Evolutionary conservation across 2,113 vertebrate species (phyloP).

Genomic region (Sylvietta virens): DNA sequence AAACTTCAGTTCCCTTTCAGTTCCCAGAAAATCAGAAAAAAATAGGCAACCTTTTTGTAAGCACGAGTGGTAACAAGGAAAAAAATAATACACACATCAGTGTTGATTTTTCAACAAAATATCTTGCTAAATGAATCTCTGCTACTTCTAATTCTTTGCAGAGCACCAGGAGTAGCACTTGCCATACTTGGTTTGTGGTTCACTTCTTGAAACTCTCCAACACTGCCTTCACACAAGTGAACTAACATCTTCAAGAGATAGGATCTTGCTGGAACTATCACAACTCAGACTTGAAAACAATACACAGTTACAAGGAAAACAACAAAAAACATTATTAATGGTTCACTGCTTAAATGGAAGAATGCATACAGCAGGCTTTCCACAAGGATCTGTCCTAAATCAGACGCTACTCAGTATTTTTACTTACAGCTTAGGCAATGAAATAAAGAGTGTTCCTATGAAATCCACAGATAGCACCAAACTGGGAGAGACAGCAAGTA

Average conservation of each 20-base stretch:
- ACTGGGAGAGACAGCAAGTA: neutral
- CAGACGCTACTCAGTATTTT: neutral
- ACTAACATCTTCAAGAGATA: neutral
- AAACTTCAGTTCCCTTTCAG: neutral
- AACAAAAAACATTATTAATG: neutral
- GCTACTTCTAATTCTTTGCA: neutral
- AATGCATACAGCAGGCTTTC: rapidly evolving
- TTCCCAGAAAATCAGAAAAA: neutral
- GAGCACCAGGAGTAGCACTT: neutral
- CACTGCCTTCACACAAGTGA: neutral
- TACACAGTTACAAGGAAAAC: neutral
- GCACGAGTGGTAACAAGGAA: neutral
- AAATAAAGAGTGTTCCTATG: neutral
- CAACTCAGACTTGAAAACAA: neutral
- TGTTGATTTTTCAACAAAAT: neutral
- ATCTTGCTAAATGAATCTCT: neutral
- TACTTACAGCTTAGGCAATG: rapidly evolving
- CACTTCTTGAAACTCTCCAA: neutral
- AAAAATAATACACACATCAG: neutral
- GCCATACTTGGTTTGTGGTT: neutral
- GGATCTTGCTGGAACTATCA: neutral
- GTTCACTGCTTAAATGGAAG: neutral
- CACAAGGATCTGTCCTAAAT: neutral
- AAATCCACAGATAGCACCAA: neutral
- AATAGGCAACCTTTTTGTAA: neutral